Evolutionary conservation across 1,140 invertebrate genomes (phyloP).

Genomic region (Palaemon carinicauda): DNA sequence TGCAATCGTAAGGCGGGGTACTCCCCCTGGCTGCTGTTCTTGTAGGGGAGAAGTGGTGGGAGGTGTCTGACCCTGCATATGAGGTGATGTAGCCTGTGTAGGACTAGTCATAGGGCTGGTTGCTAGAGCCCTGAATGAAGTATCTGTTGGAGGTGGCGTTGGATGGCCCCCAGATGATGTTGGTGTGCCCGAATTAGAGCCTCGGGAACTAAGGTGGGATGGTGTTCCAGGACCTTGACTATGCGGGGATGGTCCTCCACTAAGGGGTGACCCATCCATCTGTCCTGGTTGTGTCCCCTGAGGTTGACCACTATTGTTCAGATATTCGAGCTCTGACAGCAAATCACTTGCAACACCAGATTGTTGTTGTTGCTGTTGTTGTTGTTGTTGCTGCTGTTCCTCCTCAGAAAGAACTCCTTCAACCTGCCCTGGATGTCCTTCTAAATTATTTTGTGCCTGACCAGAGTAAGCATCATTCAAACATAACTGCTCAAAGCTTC

Average conservation of each 20-base stretch:
- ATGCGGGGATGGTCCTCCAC: conserved; percentile 45
- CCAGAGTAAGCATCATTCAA: conserved; percentile 55
- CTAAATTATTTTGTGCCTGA: not conserved
- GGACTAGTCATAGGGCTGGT: conserved; percentile 57
- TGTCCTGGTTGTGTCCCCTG: conserved; percentile 38
- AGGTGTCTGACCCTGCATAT: conserved; percentile 45
- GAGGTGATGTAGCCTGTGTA: conserved; percentile 14
- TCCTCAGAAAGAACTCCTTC: conserved; percentile 16
- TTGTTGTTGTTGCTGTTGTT: conserved; percentile 35
- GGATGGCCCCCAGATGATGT: conserved; percentile 57
- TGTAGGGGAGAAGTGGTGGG: conserved; percentile 40
- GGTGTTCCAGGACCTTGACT: conserved; percentile 38
- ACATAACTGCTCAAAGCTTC: conserved; percentile 59
- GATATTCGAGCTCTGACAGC: conserved; percentile 53
- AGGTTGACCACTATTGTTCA: conserved; percentile 54
- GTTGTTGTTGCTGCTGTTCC: conserved; percentile 38
- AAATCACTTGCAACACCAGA: conserved; percentile 51
- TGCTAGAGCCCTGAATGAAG: conserved; percentile 58
- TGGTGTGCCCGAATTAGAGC: conserved; percentile 53
- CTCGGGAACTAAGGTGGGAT: conserved; percentile 49
- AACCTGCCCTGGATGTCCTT: conserved; percentile 36
- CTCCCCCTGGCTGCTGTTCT: not conserved
- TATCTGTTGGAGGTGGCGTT: conserved; percentile 56
- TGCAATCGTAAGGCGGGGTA: conserved; percentile 55
- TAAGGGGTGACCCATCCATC: conserved; percentile 38